Evolutionary conservation across 53 echinoderm and acorn worm genomes (phyloP).

Genomic region (Pentamera pediparva): DNA sequence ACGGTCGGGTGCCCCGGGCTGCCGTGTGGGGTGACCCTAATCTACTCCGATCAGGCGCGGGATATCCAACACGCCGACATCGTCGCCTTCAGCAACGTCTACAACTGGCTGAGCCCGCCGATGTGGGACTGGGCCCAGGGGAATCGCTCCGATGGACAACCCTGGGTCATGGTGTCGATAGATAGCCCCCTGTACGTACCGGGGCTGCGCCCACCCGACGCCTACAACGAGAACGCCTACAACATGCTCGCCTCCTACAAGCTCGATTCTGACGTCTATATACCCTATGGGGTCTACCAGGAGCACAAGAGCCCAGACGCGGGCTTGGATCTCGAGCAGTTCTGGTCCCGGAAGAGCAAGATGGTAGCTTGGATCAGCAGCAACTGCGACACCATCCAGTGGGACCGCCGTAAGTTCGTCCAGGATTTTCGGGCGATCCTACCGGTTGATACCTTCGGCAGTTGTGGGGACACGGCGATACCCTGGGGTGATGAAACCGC

Average conservation of each 20-base stretch:
- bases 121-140: slow-evolving; percentile 10
- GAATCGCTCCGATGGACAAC: background rate
- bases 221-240: background rate
- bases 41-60: background rate
- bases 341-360: background rate
- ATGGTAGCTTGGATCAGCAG: slow-evolving; percentile 23
- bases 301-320: background rate
- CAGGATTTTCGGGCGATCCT: background rate
- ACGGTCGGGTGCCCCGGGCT: slow-evolving; percentile 4
- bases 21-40: background rate
- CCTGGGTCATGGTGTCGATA: slow-evolving; percentile 20
- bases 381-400: slow-evolving; percentile 22
- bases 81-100: slow-evolving; percentile 6
- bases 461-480: background rate
- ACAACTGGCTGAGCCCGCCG: background rate
- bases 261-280: slow-evolving; percentile 6
- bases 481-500: background rate
- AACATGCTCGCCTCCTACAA: slow-evolving; percentile 14
- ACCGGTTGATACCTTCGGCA: slow-evolving; percentile 17
- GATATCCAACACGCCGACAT: background rate
- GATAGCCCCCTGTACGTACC: slow-evolving; percentile 24
- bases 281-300: slow-evolving; percentile 7
- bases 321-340: background rate
- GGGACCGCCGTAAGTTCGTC: slow-evolving; percentile 24
- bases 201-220: background rate